These are phyloP conservation scores for Rhombomys opimus DNA, from an alignment of 2,113 vertebrate genomes.

Conservation along the genomic window DNA sequence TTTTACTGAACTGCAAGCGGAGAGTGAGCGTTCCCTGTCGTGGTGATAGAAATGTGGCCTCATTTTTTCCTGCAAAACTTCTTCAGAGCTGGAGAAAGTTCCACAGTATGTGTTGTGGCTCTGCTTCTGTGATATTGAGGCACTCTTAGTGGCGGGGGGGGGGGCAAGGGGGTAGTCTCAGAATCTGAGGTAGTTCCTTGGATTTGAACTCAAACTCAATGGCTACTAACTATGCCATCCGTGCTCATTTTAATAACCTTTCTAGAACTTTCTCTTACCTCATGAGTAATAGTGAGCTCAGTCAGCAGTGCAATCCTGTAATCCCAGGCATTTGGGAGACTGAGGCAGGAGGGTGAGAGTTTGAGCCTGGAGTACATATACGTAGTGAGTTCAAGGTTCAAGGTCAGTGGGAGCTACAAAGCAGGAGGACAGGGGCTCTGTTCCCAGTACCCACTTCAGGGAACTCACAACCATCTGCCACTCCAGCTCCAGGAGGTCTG, in stretches of 20 bases:
- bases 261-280: constrained; percentile 26
- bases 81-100: too few species aligned
- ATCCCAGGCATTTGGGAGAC: neutral
- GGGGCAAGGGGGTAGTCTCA: neutral
- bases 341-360: neutral
- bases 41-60: neutral
- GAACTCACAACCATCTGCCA: too few species aligned
- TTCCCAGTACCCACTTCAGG: neutral
- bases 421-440: neutral
- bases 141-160: neutral
- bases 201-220: neutral
- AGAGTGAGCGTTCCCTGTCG: neutral
- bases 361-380: neutral
- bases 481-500: neutral
- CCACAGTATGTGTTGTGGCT: neutral
- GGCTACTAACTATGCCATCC: neutral
- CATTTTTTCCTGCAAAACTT: too few species aligned
- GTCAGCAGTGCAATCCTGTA: neutral
- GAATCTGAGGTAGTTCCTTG: neutral
- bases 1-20: neutral
- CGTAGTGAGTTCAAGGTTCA: neutral
- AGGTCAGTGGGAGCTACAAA: neutral
- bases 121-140: neutral
- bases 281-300: neutral
- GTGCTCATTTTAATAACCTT: neutral